A percentile compares a stretch with the other conserved stretches of the same genome.
Evolutionary conservation across 64 coral and sea anemone genomes (phyloP).

Genomic region (Montipora efflorescens): DNA sequence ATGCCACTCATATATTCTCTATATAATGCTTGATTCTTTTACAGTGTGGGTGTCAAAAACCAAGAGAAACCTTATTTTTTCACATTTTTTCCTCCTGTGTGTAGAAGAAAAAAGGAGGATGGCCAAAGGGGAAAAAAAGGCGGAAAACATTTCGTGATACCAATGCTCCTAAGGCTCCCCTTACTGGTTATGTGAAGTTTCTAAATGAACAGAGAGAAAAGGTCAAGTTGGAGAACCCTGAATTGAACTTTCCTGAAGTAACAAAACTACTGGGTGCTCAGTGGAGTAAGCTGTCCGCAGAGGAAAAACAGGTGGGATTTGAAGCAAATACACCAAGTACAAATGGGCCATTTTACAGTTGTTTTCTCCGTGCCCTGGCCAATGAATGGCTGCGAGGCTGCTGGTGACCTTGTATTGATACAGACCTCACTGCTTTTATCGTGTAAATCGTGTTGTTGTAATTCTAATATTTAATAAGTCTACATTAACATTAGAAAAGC

Average conservation of each 20-base stretch:
- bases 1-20: no score
- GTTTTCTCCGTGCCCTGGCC: no score
- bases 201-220: constrained; percentile 89
- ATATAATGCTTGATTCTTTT: no score
- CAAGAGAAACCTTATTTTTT: background rate
- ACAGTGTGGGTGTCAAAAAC: no score
- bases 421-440: no score
- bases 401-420: no score
- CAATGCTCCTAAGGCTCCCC: constrained; percentile 85
- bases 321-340: no score
- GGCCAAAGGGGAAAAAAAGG: constrained; percentile 92
- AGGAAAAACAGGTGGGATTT: constrained; percentile 75
- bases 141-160: constrained; percentile 83
- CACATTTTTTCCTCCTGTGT: background rate
- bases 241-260: constrained; percentile 77
- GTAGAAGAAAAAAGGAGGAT: constrained; percentile 94
- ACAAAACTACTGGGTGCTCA: constrained; percentile 90
- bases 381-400: no score
- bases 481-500: no score
- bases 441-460: no score
- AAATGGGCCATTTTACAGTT: no score
- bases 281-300: constrained; percentile 82
- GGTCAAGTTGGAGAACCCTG: constrained; percentile 70
- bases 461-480: no score
- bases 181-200: constrained; percentile 90